Evolutionary conservation across 53 echinoderm and acorn worm species (phyloP), one percentile per base, ranked within the genome.

Genomic region (Patiria pectinifera): DNA sequence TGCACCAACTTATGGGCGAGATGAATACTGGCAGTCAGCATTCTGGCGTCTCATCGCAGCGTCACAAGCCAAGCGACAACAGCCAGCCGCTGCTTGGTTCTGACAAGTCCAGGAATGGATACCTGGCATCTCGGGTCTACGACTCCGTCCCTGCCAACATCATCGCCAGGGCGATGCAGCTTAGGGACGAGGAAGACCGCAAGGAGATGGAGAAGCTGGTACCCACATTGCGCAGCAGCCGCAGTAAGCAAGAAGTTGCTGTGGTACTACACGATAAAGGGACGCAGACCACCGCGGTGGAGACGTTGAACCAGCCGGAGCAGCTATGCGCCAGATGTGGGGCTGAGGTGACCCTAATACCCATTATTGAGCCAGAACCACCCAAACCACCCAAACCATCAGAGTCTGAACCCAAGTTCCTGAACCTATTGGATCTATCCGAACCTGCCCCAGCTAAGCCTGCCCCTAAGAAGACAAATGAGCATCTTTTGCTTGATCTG

Each of bases 1-100:
- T 99, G 53, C 99, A 99, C 85, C 96, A 99, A 87, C 96, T 99
- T 78, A 99, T 99, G 99, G 99, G 94, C 35, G 99, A 99, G 91
- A 95, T 93, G 61, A 91, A 91, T 84, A 76, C 60, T 85, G 45
- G 75, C 66, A 79, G 66, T 45, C 77, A 77, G 59, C 78, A 53
- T 26, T 18, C 66, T 61, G 78, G 59, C 60, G 23, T 25, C 4
- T 25, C 72, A 58, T 71, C 59, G 15, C 80, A 69, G 69, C 25
- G 66, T 26, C 80, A 46, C 80, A 90, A 91, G 25, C 91, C 78
- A 1, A 69, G 83, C 6, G 84, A 92, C 86, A 93, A 93, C 78
- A 93, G 92, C 59, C 97, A 99, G 76, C 97, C 99, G 13, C 95
- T 97, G n/a, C 92, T 97, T 26, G 89, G 89, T 59, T 80, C 77